Evolutionary conservation across 1,140 invertebrate genomes (phyloP), one percentile per base, ranked within the genome.

Genomic region (Euschistus heros): DNA sequence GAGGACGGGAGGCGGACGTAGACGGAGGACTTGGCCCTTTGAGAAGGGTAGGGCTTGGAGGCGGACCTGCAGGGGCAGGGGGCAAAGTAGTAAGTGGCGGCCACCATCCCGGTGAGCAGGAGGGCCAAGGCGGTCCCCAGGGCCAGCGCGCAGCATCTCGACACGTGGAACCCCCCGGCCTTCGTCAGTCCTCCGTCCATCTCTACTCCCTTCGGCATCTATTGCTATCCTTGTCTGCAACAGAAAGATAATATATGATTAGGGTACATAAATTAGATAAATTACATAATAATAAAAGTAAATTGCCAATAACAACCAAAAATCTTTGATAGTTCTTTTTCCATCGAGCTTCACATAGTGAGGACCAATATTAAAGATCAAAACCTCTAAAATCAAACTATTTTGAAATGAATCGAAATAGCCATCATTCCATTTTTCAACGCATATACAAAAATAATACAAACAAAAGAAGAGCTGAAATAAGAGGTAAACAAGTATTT

Each of bases 1-100:
- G 64, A 50, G 13, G 46, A n/a, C 7, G 64, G 64, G 2, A 65
- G 47, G 2, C 64, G 26, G 10, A 65, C 55, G 47, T 59, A 47
- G 47, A 30, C 13, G 0, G 37, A 17, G 1, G 15, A 17, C 59
- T 42, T 61, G 13, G 15, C 5, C 8, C 59, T 8, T 1, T 2
- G 4, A 17, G 15, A 14, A 17, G 27, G 30, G 14, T 17, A 14
- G 4, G 59, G n/a, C 44, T 52, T n/a, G 14, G 62, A 44, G 7
- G n/a, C 2, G 0, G 27, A 1, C 13, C 24, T 52, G 44, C 62
- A 30, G 14, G 44, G 15, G 20, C 62, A 63, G 5, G 62, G 62
- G 1, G 62, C 47, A 6, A 52, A 44, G 24, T 18, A 42, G 59
- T 61, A 61, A 17, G 30, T 44, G 30, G 42, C 30, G 1, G 42